These are phyloP conservation scores for Lagodon rhomboides DNA, from an alignment of 2,797 vertebrate species.

Conservation along the genomic window DNA sequence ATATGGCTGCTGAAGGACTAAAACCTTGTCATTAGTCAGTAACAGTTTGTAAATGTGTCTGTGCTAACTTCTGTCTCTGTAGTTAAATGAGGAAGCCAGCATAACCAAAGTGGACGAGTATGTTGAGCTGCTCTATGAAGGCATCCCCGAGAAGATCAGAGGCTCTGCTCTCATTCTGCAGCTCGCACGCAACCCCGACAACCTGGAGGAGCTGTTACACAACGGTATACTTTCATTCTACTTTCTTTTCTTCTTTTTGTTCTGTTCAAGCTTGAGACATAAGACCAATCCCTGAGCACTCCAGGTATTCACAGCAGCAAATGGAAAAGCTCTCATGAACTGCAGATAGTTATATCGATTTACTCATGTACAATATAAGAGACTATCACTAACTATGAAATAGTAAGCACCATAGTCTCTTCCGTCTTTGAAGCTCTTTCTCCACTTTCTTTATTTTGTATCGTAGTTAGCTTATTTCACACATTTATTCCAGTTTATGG, in stretches of 20 bases:
- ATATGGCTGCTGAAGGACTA: background rate
- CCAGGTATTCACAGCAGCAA: too few species aligned
- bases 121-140: constrained; percentile 92
- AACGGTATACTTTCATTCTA: constrained; percentile 83
- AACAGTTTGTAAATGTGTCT: constrained; percentile 14
- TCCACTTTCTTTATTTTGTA: too few species aligned
- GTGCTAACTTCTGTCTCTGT: constrained; percentile 9
- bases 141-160: constrained; percentile 92
- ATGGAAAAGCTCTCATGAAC: too few species aligned
- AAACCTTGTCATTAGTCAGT: background rate
- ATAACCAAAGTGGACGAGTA: constrained; percentile 84
- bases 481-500: background rate
- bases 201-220: constrained; percentile 92
- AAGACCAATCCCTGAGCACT: background rate
- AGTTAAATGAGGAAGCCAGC: constrained; percentile 75
- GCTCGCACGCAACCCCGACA: constrained; percentile 93
- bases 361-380: too few species aligned
- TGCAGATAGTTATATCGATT: too few species aligned
- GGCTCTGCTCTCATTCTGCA: constrained; percentile 92
- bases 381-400: too few species aligned
- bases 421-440: too few species aligned
- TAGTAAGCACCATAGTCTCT: too few species aligned
- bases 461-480: too few species aligned
- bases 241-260: background rate
- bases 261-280: background rate